These are phyloP conservation scores for Taenioides sp. DNA, from an alignment of 2,797 vertebrate genomes.

Conservation along the genomic window DNA sequence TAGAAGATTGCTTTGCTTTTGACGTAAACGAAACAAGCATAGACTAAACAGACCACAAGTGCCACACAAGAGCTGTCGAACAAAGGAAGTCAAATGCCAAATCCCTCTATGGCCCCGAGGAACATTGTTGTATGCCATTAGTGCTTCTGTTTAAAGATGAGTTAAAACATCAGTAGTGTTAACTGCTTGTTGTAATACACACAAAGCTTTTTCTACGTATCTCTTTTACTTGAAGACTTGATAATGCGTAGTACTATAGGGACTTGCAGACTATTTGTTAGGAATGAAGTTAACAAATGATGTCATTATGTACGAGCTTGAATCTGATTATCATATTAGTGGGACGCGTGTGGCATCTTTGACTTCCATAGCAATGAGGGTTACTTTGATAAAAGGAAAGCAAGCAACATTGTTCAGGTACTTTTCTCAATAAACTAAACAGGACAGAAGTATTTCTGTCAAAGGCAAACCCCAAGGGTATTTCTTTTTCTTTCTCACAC, in stretches of 20 bases:
- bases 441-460: slow-evolving; percentile 25
- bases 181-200: slow-evolving; percentile 21
- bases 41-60: slow-evolving; percentile 57
- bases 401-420: slow-evolving; percentile 25
- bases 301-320: slow-evolving; percentile 50
- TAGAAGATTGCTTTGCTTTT: slow-evolving; percentile 44
- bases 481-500: slow-evolving; percentile 33
- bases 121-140: slow-evolving; percentile 55
- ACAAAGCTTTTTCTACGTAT: slow-evolving; percentile 27
- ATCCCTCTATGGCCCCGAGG: slow-evolving; percentile 40
- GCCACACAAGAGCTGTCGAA: slow-evolving; percentile 41
- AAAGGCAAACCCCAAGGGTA: slow-evolving; percentile 42
- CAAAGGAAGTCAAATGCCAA: slow-evolving; percentile 58
- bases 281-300: slow-evolving; percentile 57
- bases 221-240: slow-evolving; percentile 12
- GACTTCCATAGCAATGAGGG: slow-evolving; percentile 28
- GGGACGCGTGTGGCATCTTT: slow-evolving; percentile 56
- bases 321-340: slow-evolving; percentile 60
- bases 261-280: slow-evolving; percentile 38
- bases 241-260: slow-evolving; percentile 17
- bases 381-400: slow-evolving; percentile 28
- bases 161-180: slow-evolving; percentile 42
- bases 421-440: slow-evolving; percentile 18
- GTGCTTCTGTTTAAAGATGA: slow-evolving; percentile 42
- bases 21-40: slow-evolving; percentile 39